Conservation (phyloP, 2,888 invertebrate genomes). For the Athripsodes cinereus region DNA sequence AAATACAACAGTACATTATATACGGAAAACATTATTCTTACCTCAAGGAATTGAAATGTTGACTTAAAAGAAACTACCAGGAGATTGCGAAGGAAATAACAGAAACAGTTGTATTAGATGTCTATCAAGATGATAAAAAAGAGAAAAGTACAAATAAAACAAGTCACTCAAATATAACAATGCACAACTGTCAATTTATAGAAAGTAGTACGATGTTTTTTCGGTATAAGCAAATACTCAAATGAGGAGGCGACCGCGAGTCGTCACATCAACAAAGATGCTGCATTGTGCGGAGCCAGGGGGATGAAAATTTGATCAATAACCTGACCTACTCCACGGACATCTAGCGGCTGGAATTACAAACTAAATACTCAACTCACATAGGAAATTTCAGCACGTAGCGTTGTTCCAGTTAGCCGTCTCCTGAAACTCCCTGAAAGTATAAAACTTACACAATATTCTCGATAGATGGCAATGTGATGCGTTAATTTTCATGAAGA, state of each 20-base stretch:
- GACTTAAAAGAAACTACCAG: too few relatives aligned
- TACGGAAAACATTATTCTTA: slow-evolving; percentile 1
- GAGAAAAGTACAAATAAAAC: too few relatives aligned
- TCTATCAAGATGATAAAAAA: too few relatives aligned
- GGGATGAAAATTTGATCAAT: slow-evolving; percentile 24
- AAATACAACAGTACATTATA: too few relatives aligned
- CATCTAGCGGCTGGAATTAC: neutral
- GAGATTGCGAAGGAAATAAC: too few relatives aligned
- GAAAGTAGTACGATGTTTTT: neutral
- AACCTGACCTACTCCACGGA: slow-evolving; percentile 8
- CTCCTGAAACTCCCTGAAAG: neutral
- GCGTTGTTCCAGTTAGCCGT: neutral
- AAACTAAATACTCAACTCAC: neutral
- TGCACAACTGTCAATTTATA: slow-evolving; percentile 7
- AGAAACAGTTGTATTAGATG: too few relatives aligned
- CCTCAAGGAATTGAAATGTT: slow-evolving; percentile 1
- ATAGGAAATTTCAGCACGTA: neutral
- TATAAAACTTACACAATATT: neutral
- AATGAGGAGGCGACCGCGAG: slow-evolving; percentile 8
- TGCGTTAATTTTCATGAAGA: neutral
- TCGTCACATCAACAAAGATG: slow-evolving; percentile 27
- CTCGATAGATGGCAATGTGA: neutral
- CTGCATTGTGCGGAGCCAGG: slow-evolving; percentile 23
- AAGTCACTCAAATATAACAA: neutral
- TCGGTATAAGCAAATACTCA: slow-evolving; percentile 7